Evolutionary conservation across 2,113 vertebrate genomes (phyloP), one percentile per base, ranked within the genome.

Genomic region (Lota lota): DNA sequence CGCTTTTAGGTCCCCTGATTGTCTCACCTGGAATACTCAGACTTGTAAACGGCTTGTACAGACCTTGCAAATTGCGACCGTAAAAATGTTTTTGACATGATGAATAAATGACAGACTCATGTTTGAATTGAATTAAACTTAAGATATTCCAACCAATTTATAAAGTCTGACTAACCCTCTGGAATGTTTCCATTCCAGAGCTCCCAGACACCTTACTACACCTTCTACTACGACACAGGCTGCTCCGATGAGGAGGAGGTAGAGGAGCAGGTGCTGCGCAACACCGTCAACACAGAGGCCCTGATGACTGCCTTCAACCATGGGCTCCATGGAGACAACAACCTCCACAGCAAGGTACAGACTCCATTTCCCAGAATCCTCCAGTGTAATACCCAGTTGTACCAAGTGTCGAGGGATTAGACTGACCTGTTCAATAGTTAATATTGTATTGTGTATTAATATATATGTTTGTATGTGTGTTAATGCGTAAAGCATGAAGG

Each of bases 261-360:
- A 1, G 86, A 86, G 70, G 90, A 90, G 61, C 88, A 93, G 86
- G 74, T 89, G 20, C 78, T 87, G 63, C 88, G 83, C 24, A 93
- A 90, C 0, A 83, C 80, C 0, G 83, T 93, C 24, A 93, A 86
- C 83, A 89, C 90, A 0, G 92, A 94, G 78, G 93, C 95, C 7
- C 85, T 95, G 21, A 93, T 93, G 61, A 90, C 93, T 0, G 89
- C 92, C 22, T 95, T 95, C 69, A 91, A 93, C 75, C 90, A 85
- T 57, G 85, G 80, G 0, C 90, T 86, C 73, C 69, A 82, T 1
- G 92, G 88, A 81, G 54, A 76, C 5, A 88, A 87, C 20, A 79
- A 78, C 22, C 79, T 89, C 0, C 83, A 92, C 64, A 86, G 75
- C 61, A 82, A 86, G 74, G 82, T 93, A 88, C 73, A 94, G 95